phyloP scores from a whole-genome alignment of 2,888 invertebrate genomes.

The Eupeodes luniger region DNA sequence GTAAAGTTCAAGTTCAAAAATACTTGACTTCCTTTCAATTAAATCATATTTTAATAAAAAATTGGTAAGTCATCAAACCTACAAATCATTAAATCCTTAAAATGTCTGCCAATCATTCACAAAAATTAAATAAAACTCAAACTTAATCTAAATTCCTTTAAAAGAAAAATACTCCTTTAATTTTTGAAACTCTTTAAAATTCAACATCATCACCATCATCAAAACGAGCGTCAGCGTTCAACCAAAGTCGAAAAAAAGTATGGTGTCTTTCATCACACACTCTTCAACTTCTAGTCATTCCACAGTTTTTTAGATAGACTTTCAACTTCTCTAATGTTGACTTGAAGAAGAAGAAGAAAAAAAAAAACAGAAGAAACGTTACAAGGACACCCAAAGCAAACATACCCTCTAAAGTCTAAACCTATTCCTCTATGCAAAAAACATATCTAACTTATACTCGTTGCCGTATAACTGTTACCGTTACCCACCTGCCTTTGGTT shows the following conservation, averaged over 20 bases:
- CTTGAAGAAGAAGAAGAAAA: neutral
- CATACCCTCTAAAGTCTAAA: conserved; percentile 26
- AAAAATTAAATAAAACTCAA: neutral
- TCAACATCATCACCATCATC: neutral
- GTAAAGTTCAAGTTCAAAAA: too few relatives aligned
- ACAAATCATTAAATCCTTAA: neutral
- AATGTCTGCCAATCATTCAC: neutral
- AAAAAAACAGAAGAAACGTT: conserved; percentile 11
- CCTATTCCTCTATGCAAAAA: conserved; percentile 34
- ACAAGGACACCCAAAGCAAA: conserved; percentile 54
- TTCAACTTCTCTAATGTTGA: conserved; percentile 19
- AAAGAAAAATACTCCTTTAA: neutral
- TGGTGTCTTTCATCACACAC: conserved; percentile 19
- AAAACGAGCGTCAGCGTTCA: too few relatives aligned
- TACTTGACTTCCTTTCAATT: too few relatives aligned
- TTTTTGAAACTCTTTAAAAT: conserved; percentile 11
- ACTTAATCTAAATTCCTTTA: neutral
- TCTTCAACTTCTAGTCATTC: neutral
- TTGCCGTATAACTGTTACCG: neutral
- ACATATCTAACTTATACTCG: neutral
- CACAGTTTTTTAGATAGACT: conserved; percentile 2
- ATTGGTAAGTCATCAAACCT: too few relatives aligned
- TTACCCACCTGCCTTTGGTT: conserved; percentile 21
- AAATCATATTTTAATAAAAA: too few relatives aligned
- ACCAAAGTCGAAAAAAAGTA: conserved; percentile 2